Base-by-base conservation (phyloP, 1,140 invertebrate species). In the Hormaphis cornu region DNA sequence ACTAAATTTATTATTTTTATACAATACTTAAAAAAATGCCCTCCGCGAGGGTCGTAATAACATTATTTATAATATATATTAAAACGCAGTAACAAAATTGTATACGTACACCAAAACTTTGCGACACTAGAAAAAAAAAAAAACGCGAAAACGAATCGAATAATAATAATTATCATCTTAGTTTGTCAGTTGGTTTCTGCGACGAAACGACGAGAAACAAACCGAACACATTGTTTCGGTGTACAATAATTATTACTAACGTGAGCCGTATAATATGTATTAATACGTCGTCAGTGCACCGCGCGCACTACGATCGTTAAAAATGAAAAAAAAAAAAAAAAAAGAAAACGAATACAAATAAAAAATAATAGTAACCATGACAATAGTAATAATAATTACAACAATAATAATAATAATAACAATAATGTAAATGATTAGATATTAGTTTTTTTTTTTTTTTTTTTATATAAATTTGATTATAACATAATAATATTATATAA, bases 51-150 rank as follows among this genome's bases (percentile, higher is more conserved):
- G 44, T 48, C n/a, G 61, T 66, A 66, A 66, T 44, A 66, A 50
- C 50, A 46, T 46, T 66, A 66, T 66, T n/a, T n/a, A 46, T n/a
- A n/a, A 8, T 46, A 40, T 44, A 63, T 66, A 66, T 66, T 66
- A 66, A 66, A 66, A 66, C 42, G 40, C 61, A 66, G 61, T 66
- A 66, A 66, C 61, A 66, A 66, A 66, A 66, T 66, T 66, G 61
- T 66, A n/a, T n/a, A 66, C 61, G 61, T 66, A 66, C 61, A 66
- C 28, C 61, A 66, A 66, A 66, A 66, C 50, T 63, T 66, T 66
- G 61, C 61, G 40, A 66, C 61, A 46, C 61, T 66, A 66, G 44
- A 66, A n/a, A 46, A 44, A 58, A 58, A 58, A 53, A 26, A 53
- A 53, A 58, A 58, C n/a, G 44, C 8, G 48, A 63, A 63, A 48